Base-by-base conservation (phyloP, 2,888 invertebrate genomes). In the Dermolepida albohirtum region DNA sequence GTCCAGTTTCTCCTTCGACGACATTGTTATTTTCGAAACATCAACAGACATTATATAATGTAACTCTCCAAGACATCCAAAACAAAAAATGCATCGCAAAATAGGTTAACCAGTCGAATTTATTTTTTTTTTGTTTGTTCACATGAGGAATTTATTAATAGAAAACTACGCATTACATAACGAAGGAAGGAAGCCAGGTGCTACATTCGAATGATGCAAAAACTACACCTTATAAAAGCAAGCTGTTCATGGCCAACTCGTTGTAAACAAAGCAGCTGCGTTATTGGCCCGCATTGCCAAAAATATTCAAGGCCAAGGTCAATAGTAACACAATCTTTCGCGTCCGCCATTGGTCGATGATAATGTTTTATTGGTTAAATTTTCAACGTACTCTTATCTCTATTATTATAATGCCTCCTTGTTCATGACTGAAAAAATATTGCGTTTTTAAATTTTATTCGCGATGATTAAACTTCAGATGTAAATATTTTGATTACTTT, bases 281-380 rank as follows among this genome's bases (percentile, higher is more conserved):
- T 50, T 55, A 68, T 68, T 64, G 63, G 71, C 67, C 71, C 70
- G 69, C 69, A 65, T 70, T 70, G 72, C 72, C 72, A 73, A 70
- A 71, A 72, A 68, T 72, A 70, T 70, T 67, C 73, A 73, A 73
- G 73, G 72, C 64, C 72, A 73, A 73, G 73, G 73, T 66, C 68
- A 70, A 70, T 52, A 65, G 50, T 55, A 71, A 70, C 67, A 71
- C 70, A 70, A 68, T 69, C 70, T 67, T 68, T 51, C 63, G 50
- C 51, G 65, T 63, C 68, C 64, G 39, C 52, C 39, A 63, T 67
- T 63, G 54, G 67, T 39, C 64, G 63, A 54, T 44, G 66, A 66
- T 66, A 62, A 62, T 62, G 40, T 64, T 64, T 64, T 64, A 52
- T 64, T 64, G 59, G 59, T 62, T 44, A 34, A 40, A 62, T 47